Evolutionary conservation across 2,113 vertebrate species (phyloP).

Genomic region (Crotalus tigris): DNA sequence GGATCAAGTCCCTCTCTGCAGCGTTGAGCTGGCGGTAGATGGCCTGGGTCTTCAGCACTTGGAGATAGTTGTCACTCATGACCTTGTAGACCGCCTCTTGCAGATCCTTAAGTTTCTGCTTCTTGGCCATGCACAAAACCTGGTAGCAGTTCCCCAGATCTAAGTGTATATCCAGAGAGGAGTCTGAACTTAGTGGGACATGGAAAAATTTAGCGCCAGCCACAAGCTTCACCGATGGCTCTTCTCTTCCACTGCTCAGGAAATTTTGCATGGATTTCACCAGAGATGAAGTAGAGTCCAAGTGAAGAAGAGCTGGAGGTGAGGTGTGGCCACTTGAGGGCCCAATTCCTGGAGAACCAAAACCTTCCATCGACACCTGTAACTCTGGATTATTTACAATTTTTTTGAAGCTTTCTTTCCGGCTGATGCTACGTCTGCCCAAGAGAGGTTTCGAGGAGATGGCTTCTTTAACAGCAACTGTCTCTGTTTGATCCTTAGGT

Average conservation of each 20-base stretch:
- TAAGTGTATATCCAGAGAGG: constrained; percentile 64
- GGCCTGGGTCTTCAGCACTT: constrained; percentile 78
- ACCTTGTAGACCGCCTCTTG: constrained; percentile 77
- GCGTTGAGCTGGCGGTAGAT: constrained; percentile 80
- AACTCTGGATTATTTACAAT: constrained; percentile 71
- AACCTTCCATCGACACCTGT: constrained; percentile 53
- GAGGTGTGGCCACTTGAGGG: not conserved
- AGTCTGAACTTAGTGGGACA: constrained; percentile 42
- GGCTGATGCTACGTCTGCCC: rapidly evolving
- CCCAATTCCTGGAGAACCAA: not conserved
- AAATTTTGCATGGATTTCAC: constrained; percentile 1
- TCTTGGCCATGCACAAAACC: constrained; percentile 77
- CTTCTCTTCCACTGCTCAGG: not conserved
- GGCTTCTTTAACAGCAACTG: rapidly evolving
- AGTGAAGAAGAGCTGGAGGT: not conserved
- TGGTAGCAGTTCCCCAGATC: constrained; percentile 88
- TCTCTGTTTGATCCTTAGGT: no score
- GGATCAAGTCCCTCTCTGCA: constrained; percentile 79
- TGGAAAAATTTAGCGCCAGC: constrained; percentile 61
- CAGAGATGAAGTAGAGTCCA: not conserved
- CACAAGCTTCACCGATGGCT: constrained; percentile 44
- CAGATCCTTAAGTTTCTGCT: constrained; percentile 62
- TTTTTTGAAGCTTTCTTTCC: constrained; percentile 75
- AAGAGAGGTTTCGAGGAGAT: rapidly evolving
- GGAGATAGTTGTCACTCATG: constrained; percentile 91